A percentile compares a stretch with the other conserved stretches of the same genome.
phyloP scores from a whole-genome alignment of 2,113 vertebrate genomes.

The Rhizomys pruinosus region DNA sequence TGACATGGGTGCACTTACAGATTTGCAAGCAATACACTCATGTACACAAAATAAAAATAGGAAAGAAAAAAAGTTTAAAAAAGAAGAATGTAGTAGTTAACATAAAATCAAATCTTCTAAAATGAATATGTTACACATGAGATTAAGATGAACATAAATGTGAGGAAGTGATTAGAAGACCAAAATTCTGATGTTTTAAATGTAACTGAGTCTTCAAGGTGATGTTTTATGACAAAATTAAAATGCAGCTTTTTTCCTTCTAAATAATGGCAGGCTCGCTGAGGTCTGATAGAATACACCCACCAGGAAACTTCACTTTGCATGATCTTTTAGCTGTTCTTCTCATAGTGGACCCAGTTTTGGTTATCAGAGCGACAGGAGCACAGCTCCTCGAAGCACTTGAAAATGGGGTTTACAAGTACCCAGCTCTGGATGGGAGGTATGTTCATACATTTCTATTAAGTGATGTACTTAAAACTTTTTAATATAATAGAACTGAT shows the following conservation, averaged over 20 bases:
- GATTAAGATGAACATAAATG: not conserved
- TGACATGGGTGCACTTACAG: too few species aligned
- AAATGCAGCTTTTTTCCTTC: not conserved
- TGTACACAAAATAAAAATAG: too few species aligned
- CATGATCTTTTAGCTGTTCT: constrained; percentile 70
- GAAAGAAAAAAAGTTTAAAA: not conserved
- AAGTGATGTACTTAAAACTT: not conserved
- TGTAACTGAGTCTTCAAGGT: not conserved
- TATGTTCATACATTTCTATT: constrained; percentile 15
- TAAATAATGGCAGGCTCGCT: constrained; percentile 54
- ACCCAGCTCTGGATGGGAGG: constrained; percentile 65
- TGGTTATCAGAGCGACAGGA: constrained; percentile 68
- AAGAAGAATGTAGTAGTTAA: not conserved
- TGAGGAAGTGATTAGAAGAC: not conserved
- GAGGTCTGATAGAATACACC: constrained; percentile 70
- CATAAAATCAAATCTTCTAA: constrained; percentile 16
- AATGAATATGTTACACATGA: not conserved
- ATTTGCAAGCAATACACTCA: too few species aligned
- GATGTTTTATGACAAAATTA: not conserved
- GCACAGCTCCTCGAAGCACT: constrained; percentile 68
- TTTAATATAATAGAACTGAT: not conserved
- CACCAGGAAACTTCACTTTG: constrained; percentile 72
- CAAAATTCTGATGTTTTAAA: not conserved
- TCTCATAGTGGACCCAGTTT: constrained; percentile 53
- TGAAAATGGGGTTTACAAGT: constrained; percentile 74